These are phyloP conservation scores for Congeria kusceri DNA, from an alignment of 2,888 invertebrate genomes.

Conservation along the genomic window DNA sequence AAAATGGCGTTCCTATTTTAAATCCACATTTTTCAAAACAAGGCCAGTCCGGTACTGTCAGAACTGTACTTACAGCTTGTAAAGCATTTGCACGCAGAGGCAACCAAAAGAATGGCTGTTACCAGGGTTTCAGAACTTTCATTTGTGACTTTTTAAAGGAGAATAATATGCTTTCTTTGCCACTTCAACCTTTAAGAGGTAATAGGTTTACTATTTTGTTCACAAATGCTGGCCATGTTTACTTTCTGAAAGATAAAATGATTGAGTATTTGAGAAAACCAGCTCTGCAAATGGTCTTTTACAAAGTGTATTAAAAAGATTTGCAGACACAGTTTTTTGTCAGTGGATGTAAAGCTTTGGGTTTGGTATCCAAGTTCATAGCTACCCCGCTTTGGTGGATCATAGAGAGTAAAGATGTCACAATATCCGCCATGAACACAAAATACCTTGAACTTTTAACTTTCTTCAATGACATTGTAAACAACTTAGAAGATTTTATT, in stretches of 20 bases:
- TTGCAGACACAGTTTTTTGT: conserved; percentile 16
- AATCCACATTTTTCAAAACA: conserved; percentile 7
- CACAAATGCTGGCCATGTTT: too few species aligned
- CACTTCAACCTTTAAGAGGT: conserved; percentile 36
- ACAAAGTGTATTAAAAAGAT: conserved; percentile 2
- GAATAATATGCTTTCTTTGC: conserved; percentile 28
- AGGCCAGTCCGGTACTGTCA: conserved; percentile 16
- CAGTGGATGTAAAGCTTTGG: conserved; percentile 28
- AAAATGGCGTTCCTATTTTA: not conserved
- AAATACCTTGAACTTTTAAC: too few species aligned
- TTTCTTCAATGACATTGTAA: too few species aligned
- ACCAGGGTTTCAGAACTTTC: conserved; percentile 27
- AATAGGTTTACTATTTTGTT: conserved; percentile 57
- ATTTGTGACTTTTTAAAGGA: conserved; percentile 37
- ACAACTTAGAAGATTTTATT: too few species aligned
- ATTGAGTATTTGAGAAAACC: conserved; percentile 13
- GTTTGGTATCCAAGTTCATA: conserved; percentile 22
- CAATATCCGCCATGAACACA: conserved; percentile 13
- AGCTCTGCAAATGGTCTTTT: conserved; percentile 1
- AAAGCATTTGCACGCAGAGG: conserved; percentile 26
- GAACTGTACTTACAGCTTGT: conserved; percentile 1
- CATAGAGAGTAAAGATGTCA: conserved; percentile 31
- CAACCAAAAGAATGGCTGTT: conserved; percentile 25
- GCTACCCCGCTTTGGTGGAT: conserved; percentile 29
- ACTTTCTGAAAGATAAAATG: conserved; percentile 40